Evolutionary conservation across 2,797 vertebrate genomes (phyloP).

Genomic region (Graptemys geographica): DNA sequence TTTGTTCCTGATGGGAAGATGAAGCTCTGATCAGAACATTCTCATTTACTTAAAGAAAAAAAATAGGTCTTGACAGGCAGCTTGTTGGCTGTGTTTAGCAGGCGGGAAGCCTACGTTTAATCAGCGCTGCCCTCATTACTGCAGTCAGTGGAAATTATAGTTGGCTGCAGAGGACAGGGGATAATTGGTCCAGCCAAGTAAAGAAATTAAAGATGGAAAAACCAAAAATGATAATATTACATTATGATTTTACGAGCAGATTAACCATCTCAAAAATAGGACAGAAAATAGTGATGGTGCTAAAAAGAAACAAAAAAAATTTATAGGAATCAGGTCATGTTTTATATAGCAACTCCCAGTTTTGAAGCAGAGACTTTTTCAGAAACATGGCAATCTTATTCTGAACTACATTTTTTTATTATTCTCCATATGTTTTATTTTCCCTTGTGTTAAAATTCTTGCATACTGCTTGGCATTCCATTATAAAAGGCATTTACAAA

Average conservation of each 20-base stretch:
- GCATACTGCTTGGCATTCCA: not conserved
- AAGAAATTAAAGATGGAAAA: slow-evolving; percentile 61
- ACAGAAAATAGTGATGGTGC: not conserved
- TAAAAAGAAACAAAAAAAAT: slow-evolving; percentile 13
- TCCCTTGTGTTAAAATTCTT: slow-evolving; percentile 54
- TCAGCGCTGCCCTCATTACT: slow-evolving; percentile 72
- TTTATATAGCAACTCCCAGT: slow-evolving; percentile 45
- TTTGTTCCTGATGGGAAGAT: not conserved
- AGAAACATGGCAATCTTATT: slow-evolving; percentile 32
- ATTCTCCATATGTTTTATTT: slow-evolving; percentile 47
- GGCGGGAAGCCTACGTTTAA: slow-evolving; percentile 60
- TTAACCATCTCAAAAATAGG: slow-evolving; percentile 50
- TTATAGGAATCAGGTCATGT: not conserved
- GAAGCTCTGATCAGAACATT: slow-evolving; percentile 5
- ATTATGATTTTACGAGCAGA: slow-evolving; percentile 20
- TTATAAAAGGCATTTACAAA: slow-evolving; percentile 72
- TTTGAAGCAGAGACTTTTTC: not conserved
- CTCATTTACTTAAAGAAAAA: not conserved
- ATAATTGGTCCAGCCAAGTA: slow-evolving; percentile 68
- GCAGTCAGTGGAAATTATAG: slow-evolving; percentile 63
- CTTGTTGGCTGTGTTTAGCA: slow-evolving; percentile 56
- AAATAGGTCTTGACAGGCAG: not conserved
- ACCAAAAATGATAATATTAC: slow-evolving; percentile 14
- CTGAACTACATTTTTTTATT: slow-evolving; percentile 14
- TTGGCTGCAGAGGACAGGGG: slow-evolving; percentile 69